Conservation (phyloP, 2,888 invertebrate species). For the Anthophora plumipes region DNA sequence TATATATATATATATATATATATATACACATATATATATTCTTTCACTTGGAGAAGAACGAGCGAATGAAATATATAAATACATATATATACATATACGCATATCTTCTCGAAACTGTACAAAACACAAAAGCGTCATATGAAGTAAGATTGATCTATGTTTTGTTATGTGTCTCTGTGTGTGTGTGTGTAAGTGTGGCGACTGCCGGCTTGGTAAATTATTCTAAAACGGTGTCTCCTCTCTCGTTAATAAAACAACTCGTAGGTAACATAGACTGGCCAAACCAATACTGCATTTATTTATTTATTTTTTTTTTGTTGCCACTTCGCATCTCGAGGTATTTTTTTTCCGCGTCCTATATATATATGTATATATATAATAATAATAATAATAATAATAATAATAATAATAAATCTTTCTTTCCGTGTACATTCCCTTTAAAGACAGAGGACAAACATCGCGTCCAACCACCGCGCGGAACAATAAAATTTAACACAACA, state of each 20-base stretch:
- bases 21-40: no score
- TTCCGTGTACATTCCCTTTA: background rate
- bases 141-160: constrained; percentile 65
- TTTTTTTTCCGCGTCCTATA: constrained; percentile 15
- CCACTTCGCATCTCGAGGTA: constrained; percentile 60
- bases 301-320: constrained; percentile 52
- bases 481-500: constrained; percentile 17
- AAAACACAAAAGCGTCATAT: constrained; percentile 59
- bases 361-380: background rate
- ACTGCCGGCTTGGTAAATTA: constrained; percentile 61
- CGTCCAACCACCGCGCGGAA: constrained; percentile 5
- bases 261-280: constrained; percentile 76
- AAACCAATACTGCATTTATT: constrained; percentile 69
- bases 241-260: constrained; percentile 80
- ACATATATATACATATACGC: constrained; percentile 25
- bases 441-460: background rate
- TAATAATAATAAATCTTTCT: no score
- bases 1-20: no score
- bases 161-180: no score
- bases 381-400: no score
- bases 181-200: constrained; percentile 23
- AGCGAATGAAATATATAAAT: constrained; percentile 52
- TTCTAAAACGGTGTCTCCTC: constrained; percentile 46
- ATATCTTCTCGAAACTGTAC: constrained; percentile 59
- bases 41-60: constrained; percentile 41